These are phyloP conservation scores for Drosophila percnosoma DNA, from an alignment of 2,888 invertebrate genomes.

Conservation along the genomic window DNA sequence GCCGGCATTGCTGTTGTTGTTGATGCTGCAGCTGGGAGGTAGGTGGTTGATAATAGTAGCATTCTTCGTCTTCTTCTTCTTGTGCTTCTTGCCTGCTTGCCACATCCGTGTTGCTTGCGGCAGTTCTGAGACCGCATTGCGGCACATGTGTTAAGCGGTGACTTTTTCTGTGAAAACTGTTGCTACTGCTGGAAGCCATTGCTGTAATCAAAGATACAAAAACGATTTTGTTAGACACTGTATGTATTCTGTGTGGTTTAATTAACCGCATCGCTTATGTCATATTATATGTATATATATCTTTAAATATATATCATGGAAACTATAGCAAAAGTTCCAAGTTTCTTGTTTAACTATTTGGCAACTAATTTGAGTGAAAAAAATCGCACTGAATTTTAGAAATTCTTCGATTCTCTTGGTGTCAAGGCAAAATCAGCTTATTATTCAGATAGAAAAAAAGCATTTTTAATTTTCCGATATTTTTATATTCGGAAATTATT, in stretches of 20 bases:
- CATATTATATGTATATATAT: not conserved
- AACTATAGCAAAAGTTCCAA: not conserved
- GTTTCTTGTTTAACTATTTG: not conserved
- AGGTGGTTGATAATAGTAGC: constrained; percentile 73
- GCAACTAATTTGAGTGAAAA: not conserved
- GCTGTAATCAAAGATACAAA: constrained; percentile 68
- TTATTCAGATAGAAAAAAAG: not conserved
- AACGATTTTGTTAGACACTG: constrained; percentile 20
- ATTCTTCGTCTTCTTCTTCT: constrained; percentile 43
- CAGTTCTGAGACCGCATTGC: constrained; percentile 70
- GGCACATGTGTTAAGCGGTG: constrained; percentile 67
- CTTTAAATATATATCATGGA: no score
- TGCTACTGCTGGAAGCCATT: constrained; percentile 83
- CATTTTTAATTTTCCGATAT: not conserved
- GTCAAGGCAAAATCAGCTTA: not conserved
- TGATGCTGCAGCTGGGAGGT: constrained; percentile 61
- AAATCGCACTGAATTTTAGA: not conserved
- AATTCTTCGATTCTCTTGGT: not conserved
- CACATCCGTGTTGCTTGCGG: constrained; percentile 45
- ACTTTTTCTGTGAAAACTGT: constrained; percentile 61
- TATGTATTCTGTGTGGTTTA: constrained; percentile 3
- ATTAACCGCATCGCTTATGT: not conserved
- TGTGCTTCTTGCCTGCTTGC: constrained; percentile 46
- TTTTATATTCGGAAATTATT: not conserved
- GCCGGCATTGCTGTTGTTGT: constrained; percentile 38